Percentiles rank a stretch among this genome's conserved stretches.
These are phyloP conservation scores for Lithophane ornitopus DNA, from an alignment of 2,888 invertebrate species.

Conservation along the genomic window DNA sequence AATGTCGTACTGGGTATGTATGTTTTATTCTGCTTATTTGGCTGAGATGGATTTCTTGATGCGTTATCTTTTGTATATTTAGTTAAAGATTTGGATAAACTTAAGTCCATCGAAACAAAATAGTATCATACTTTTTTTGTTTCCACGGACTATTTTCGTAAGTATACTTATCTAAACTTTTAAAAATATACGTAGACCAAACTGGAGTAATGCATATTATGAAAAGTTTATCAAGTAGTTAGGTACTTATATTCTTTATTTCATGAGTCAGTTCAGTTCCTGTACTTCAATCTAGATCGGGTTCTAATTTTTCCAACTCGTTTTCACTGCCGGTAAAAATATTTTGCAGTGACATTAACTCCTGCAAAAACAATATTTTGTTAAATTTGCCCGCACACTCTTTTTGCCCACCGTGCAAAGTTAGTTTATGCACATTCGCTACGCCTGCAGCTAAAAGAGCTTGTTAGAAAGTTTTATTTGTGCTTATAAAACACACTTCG, in stretches of 20 bases:
- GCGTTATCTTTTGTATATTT: constrained; percentile 16
- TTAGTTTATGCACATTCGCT: constrained; percentile 48
- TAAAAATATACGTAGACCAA: no score
- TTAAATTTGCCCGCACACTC: no score
- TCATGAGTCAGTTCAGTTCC: background rate
- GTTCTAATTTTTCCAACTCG: background rate
- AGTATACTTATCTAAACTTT: no score
- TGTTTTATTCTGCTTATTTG: constrained; percentile 18
- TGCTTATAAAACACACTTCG: constrained; percentile 42
- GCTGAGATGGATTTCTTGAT: constrained; percentile 7
- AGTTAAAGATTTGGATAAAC: background rate
- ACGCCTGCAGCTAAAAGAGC: constrained; percentile 59
- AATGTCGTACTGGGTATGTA: constrained; percentile 48
- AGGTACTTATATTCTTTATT: background rate
- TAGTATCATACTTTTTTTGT: no score
- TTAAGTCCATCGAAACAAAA: background rate
- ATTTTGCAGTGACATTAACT: background rate
- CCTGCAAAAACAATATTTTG: constrained; percentile 23
- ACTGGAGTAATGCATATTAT: background rate
- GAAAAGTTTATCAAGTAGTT: background rate
- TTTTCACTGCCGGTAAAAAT: constrained; percentile 1
- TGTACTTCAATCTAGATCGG: background rate
- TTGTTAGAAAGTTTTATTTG: constrained; percentile 57
- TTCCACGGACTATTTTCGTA: background rate
- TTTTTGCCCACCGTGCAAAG: constrained; percentile 38